Evolutionary conservation across 92 coral and sea anemone species (phyloP).

Genomic region (Parazoanthus darwini): DNA sequence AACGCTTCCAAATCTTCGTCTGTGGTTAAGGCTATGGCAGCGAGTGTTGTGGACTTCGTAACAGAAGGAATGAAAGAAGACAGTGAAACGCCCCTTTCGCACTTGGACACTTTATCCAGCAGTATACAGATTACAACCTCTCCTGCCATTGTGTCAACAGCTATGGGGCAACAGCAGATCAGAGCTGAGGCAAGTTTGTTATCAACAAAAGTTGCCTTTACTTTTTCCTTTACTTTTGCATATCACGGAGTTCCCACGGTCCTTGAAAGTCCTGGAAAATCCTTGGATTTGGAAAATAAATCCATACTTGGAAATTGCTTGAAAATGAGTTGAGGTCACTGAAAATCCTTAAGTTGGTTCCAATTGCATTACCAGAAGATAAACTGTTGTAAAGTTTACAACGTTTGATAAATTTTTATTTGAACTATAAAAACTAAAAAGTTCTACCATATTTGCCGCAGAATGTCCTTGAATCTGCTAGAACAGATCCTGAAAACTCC

Average conservation of each 20-base stretch:
- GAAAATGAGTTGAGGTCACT: too few species aligned
- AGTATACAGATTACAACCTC: constrained; percentile 52
- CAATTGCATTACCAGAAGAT: too few species aligned
- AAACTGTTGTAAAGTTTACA: too few species aligned
- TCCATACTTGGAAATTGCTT: too few species aligned
- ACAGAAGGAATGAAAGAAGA: constrained; percentile 58
- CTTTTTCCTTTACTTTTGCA: background rate
- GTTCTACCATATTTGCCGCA: too few species aligned
- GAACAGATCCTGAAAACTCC: too few species aligned
- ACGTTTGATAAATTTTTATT: too few species aligned
- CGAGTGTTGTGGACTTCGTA: constrained; percentile 71
- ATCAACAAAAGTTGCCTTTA: background rate
- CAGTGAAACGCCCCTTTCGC: background rate
- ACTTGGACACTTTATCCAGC: constrained; percentile 6
- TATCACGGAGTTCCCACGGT: background rate
- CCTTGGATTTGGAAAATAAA: too few species aligned
- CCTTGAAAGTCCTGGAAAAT: background rate
- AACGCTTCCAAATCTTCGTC: constrained; percentile 57
- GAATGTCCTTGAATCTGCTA: too few species aligned
- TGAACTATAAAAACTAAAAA: too few species aligned
- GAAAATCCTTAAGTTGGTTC: too few species aligned
- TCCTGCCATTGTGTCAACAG: constrained; percentile 68
- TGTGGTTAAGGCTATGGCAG: constrained; percentile 68
- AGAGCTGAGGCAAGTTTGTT: constrained; percentile 74
- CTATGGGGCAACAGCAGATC: constrained; percentile 79